A percentile compares a stretch with the other conserved stretches of the same genome.
Conservation (phyloP, 2,888 invertebrate genomes). For the Cactoblastis cactorum region DNA sequence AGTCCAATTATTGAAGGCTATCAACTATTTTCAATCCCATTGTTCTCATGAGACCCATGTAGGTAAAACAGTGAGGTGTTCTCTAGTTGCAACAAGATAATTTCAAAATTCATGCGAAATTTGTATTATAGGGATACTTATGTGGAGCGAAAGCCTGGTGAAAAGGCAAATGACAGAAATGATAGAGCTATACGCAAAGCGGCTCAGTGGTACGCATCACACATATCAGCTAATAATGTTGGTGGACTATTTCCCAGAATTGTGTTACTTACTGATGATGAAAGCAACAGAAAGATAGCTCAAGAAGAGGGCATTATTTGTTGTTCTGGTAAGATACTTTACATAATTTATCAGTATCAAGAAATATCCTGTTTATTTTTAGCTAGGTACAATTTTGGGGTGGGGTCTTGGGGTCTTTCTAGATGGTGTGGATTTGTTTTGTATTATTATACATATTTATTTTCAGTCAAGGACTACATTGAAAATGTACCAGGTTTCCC, state of each 20-base stretch:
- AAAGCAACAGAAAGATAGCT: constrained; percentile 86
- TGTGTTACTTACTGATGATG: constrained; percentile 92
- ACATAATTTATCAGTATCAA: too few species aligned
- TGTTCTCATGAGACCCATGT: too few species aligned
- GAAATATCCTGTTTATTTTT: too few species aligned
- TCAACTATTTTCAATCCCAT: too few species aligned
- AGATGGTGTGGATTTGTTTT: too few species aligned
- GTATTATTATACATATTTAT: background rate
- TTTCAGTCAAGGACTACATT: constrained; percentile 86
- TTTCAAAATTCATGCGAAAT: background rate
- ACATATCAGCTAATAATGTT: constrained; percentile 73
- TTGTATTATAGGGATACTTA: constrained; percentile 87
- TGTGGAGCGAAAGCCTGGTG: constrained; percentile 88
- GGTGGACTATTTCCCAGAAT: constrained; percentile 74
- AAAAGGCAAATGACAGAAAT: constrained; percentile 93
- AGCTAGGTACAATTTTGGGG: too few species aligned
- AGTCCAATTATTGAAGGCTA: too few species aligned
- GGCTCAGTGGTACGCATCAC: constrained; percentile 89
- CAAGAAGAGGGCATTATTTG: constrained; percentile 83
- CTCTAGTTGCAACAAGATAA: too few species aligned
- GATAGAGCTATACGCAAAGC: constrained; percentile 93
- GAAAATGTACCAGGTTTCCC: constrained; percentile 83
- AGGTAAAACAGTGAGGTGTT: too few species aligned
- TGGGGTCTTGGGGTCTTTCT: too few species aligned
- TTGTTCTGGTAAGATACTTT: constrained; percentile 86